These are phyloP conservation scores for Drosophila mimetica DNA, from an alignment of 2,888 invertebrate genomes.

Conservation along the genomic window DNA sequence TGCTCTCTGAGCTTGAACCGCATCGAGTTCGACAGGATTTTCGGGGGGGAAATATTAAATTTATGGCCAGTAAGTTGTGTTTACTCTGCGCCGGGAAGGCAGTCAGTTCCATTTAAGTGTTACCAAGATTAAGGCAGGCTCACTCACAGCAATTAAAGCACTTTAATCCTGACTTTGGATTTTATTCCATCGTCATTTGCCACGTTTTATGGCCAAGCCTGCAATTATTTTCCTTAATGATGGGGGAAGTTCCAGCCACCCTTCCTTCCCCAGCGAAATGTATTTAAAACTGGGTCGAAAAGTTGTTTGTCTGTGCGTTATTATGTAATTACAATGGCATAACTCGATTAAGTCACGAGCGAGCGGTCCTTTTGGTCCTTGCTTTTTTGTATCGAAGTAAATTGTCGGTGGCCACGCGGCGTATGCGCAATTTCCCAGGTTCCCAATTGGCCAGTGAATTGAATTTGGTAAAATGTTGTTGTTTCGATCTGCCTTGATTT, in stretches of 20 bases:
- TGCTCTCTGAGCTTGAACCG: slow-evolving; percentile 16
- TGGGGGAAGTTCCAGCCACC: neutral
- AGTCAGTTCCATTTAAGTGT: neutral
- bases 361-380: slow-evolving; percentile 2
- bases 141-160: slow-evolving; percentile 8
- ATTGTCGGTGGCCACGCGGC: slow-evolving; percentile 17
- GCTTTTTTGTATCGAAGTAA: neutral
- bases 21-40: slow-evolving; percentile 11
- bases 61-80: slow-evolving; percentile 16
- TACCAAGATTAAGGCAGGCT: neutral
- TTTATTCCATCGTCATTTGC: slow-evolving; percentile 7
- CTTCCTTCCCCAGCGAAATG: neutral
- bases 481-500: slow-evolving; percentile 1
- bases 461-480: neutral
- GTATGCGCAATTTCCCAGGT: slow-evolving; percentile 47
- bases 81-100: neutral
- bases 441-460: slow-evolving; percentile 16
- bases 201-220: slow-evolving; percentile 3
- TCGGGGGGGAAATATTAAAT: slow-evolving; percentile 21
- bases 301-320: slow-evolving; percentile 43
- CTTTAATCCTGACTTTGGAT: slow-evolving; percentile 22
- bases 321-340: slow-evolving; percentile 65
- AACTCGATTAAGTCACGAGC: slow-evolving; percentile 56
- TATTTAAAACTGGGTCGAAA: slow-evolving; percentile 1
- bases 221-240: slow-evolving; percentile 6